Percentiles rank a stretch among this genome's conserved stretches.
These are phyloP conservation scores for Hermetia illucens DNA, from an alignment of 1,140 invertebrate species.

Conservation along the genomic window DNA sequence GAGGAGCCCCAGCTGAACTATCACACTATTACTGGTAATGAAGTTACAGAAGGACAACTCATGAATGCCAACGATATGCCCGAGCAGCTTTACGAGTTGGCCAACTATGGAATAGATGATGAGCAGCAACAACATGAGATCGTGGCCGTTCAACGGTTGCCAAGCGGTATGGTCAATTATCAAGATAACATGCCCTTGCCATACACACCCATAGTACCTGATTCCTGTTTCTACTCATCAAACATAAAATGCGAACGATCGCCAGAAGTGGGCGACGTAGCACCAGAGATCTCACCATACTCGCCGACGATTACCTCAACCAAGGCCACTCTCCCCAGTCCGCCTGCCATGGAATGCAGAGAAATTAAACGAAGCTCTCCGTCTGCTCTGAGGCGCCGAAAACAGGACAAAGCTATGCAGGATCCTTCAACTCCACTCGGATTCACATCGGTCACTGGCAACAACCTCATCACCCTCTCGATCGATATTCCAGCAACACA, in stretches of 20 bases:
- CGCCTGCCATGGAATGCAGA: too few relatives aligned
- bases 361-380: too few relatives aligned
- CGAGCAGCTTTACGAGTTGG: too few relatives aligned
- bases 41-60: neutral
- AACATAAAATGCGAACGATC: constrained; percentile 1
- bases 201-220: neutral
- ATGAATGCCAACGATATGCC: neutral
- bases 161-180: constrained; percentile 1
- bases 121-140: neutral
- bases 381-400: constrained; percentile 13
- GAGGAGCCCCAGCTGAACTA: constrained; percentile 30
- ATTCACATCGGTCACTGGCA: neutral
- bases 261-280: neutral
- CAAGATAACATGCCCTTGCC: neutral
- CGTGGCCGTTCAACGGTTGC: neutral
- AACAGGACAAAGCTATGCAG: neutral
- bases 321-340: too few relatives aligned
- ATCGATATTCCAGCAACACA: constrained; percentile 11
- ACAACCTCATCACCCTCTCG: constrained; percentile 12
- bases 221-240: neutral
- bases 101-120: neutral
- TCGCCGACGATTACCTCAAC: constrained; percentile 24
- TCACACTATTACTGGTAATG: constrained; percentile 33
- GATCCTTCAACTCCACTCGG: neutral
- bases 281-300: constrained; percentile 10